Base-by-base conservation (phyloP, 2,113 vertebrate genomes). In the Takifugu flavidus region DNA sequence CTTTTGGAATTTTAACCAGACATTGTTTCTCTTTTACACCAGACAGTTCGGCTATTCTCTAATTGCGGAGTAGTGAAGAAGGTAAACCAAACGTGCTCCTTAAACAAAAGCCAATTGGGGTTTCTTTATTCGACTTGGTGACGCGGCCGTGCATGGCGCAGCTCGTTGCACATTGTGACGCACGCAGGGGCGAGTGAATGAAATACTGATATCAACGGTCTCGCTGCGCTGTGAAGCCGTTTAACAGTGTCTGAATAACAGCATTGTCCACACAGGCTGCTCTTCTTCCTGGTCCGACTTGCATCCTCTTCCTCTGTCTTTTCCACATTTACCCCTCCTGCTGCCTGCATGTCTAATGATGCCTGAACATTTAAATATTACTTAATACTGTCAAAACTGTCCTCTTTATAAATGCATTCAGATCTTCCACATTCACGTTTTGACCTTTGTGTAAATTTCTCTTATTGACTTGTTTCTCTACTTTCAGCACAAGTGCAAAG, bases 41-140 rank as follows among this genome's bases (percentile, higher is more conserved):
- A 86, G 88, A 78, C 56, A 54, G 28, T 78, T 87, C 75, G 62
- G 53, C 62, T 86, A 87, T 78, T 86, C 85, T 64, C 67, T 70
- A 73, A 83, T 86, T 62, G n/a, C 49, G 67, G 86, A 88, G 6
- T 89, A 88, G 77, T 39, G 25, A 53, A 47, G 29, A 84, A 88
- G 86, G 88, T 89, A 88, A 86, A 76, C 42, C 12, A 59, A 47
- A 4, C 3, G 3, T 46, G 34, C 25, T 7, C 47, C 59, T 29
- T 34, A 67, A 68, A 6, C 53, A 25, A 8, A 25, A 47, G 45
- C 45, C 14, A n/a, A 49, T 20, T 10, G 15, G 25, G 46, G 4
- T 59, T 62, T 59, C 31, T 67, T 46, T 54, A 26, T 72, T 7
- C 52, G 20, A 65, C 54, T 56, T 53, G 28, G 66, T 27, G 8